phyloP scores from a whole-genome alignment of 2,113 vertebrate species.

The Ailurus styani region DNA sequence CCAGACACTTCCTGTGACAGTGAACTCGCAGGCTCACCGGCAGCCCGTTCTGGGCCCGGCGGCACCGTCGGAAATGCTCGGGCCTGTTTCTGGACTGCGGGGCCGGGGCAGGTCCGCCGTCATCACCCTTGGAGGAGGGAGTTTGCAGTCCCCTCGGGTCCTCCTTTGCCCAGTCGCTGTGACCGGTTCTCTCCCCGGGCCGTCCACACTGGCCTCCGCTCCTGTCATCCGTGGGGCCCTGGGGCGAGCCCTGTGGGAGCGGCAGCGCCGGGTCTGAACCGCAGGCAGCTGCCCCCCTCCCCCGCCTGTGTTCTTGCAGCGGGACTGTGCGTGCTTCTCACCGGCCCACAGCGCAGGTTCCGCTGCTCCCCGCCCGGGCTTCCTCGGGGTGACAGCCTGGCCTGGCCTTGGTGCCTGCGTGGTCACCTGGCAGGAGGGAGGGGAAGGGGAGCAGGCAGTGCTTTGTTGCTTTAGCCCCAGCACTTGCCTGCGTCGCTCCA shows the following conservation, averaged over 20 bases:
- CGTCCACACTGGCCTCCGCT: too few species aligned
- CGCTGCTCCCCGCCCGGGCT: rapidly evolving
- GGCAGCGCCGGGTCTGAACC: neutral
- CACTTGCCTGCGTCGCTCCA: neutral
- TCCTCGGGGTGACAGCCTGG: rapidly evolving
- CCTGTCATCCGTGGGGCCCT: too few species aligned
- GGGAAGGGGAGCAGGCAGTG: rapidly evolving
- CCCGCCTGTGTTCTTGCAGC: neutral
- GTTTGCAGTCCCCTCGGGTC: rapidly evolving
- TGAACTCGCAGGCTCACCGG: too few species aligned
- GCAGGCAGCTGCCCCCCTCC: rapidly evolving
- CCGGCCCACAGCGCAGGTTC: rapidly evolving
- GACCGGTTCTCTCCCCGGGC: neutral
- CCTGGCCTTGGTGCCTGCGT: rapidly evolving
- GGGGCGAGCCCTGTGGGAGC: rapidly evolving
- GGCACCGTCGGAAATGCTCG: rapidly evolving
- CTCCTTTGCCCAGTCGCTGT: neutral
- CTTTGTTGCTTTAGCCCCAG: rapidly evolving
- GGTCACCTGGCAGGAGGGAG: neutral
- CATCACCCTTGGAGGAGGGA: rapidly evolving
- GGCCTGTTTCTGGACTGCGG: rapidly evolving
- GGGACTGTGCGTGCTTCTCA: rapidly evolving
- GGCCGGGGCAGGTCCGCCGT: rapidly evolving
- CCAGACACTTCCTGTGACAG: neutral
- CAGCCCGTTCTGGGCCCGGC: rapidly evolving